Evolutionary conservation across 2,888 invertebrate species (phyloP), one percentile per base, ranked within the genome.

Genomic region (Diadegma fenestrale): DNA sequence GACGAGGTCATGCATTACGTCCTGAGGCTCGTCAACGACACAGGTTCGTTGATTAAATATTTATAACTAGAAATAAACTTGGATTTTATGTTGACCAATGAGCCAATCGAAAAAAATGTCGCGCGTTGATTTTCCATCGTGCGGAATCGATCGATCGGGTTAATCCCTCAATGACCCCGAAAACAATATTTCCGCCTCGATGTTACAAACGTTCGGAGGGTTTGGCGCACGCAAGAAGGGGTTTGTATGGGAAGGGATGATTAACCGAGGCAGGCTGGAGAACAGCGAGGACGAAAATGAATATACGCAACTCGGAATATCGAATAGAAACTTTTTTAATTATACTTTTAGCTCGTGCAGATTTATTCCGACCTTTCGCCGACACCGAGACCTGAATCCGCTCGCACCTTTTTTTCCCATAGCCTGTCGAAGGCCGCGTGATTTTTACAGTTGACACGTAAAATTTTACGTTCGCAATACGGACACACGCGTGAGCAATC

Each of bases 1-100:
- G 87, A 88, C 30, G 90, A 91, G 26, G 87, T 92, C 51, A 91
- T 92, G 91, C 87, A 89, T 66, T 86, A 85, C 37, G 86, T 93
- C 51, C 88, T 89, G 19, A 86, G 88, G n/a, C 87, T 93, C 68
- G 81, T 89, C 72, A 78, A 91, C 41, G 92, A 92, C 83, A 84
- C 84, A 69, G 92, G 93, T 93, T 86, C 88, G 89, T 88, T 64
- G 10, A 33, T 30, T 8, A 17, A 8, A 8, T 14, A 26, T 45
- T 69, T 26, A 14, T 64, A 26, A 1, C 5, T 12, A 8, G 1
- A 2, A 51, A 51, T 19, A 51, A 0, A 12, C 45, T 22, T 3
- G 12, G 12, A 26, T 26, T 14, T 58, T 58, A 8, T 4, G 12
- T 58, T 58, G 14, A 12, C 26, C 4, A 5, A 26, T 14, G 22